These are phyloP conservation scores for Caerostris extrusa DNA, from an alignment of 1,140 invertebrate genomes.

Conservation along the genomic window DNA sequence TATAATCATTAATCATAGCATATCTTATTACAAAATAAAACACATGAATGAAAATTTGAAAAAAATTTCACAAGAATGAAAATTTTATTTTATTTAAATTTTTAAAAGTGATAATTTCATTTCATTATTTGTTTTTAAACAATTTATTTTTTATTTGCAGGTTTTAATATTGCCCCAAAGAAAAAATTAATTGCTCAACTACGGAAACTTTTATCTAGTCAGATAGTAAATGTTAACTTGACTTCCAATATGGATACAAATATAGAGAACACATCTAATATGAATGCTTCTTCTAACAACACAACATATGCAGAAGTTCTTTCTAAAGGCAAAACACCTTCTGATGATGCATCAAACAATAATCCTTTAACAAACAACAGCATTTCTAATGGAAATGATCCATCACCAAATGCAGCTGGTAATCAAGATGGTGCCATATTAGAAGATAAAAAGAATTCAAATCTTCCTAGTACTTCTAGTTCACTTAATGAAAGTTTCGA, in stretches of 20 bases:
- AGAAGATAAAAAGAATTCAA: background rate
- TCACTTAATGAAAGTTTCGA: constrained; percentile 59
- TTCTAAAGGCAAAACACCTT: background rate
- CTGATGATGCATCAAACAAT: constrained; percentile 60
- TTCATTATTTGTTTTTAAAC: too few relatives aligned
- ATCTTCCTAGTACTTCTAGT: background rate
- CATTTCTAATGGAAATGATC: constrained; percentile 31
- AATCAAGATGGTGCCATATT: constrained; percentile 9
- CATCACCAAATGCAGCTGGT: background rate
- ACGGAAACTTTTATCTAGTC: constrained; percentile 5
- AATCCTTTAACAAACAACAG: constrained; percentile 33
- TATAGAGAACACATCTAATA: background rate
- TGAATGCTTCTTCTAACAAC: background rate
- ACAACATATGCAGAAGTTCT: constrained; percentile 26
- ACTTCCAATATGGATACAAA: background rate
- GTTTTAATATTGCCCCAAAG: background rate
- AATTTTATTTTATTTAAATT: too few relatives aligned
- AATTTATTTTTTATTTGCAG: background rate
- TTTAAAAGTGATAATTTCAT: too few relatives aligned
- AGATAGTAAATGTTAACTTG: background rate
- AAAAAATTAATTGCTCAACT: background rate
- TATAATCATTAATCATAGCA: too few relatives aligned
- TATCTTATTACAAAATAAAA: too few relatives aligned
- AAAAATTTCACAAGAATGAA: too few relatives aligned
- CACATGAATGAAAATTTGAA: too few relatives aligned